Conservation (phyloP, 1,140 invertebrate species). For the Pseudomyrmex cubaensis region DNA sequence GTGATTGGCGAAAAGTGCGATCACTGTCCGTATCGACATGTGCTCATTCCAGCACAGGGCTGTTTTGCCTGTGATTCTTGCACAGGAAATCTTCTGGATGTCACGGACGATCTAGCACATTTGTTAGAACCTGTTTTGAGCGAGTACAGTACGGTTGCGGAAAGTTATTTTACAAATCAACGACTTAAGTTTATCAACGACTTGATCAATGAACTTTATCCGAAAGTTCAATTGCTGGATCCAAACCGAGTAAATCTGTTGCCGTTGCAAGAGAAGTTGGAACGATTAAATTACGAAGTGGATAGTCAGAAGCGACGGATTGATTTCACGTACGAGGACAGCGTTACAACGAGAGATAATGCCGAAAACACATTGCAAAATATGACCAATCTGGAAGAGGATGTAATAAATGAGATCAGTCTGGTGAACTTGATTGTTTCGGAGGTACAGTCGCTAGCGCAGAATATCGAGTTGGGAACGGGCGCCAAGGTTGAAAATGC, state of each 20-base stretch:
- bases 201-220: conserved; percentile 87
- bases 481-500: conserved; percentile 92
- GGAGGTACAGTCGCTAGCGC: conserved; percentile 88
- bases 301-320: conserved; percentile 87
- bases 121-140: conserved; percentile 88
- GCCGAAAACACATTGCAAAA: conserved; percentile 86
- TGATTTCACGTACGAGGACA: conserved; percentile 83
- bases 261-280: conserved; percentile 87
- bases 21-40: conserved; percentile 93
- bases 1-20: conserved; percentile 98
- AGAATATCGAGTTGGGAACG: conserved; percentile 88
- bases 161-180: conserved; percentile 92
- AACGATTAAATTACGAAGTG: conserved; percentile 86
- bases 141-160: conserved; percentile 90
- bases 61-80: conserved; percentile 95
- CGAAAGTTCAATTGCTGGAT: conserved; percentile 89
- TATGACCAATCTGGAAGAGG: conserved; percentile 85
- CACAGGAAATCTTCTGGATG: conserved; percentile 94
- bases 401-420: conserved; percentile 85
- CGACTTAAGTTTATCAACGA: conserved; percentile 91
- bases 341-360: conserved; percentile 84
- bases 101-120: conserved; percentile 90
- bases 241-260: conserved; percentile 88
- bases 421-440: conserved; percentile 87
- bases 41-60: conserved; percentile 89